A percentile compares a stretch with the other conserved stretches of the same genome.
These are phyloP conservation scores for Tachina fera DNA, from an alignment of 2,888 invertebrate species.

Conservation along the genomic window DNA sequence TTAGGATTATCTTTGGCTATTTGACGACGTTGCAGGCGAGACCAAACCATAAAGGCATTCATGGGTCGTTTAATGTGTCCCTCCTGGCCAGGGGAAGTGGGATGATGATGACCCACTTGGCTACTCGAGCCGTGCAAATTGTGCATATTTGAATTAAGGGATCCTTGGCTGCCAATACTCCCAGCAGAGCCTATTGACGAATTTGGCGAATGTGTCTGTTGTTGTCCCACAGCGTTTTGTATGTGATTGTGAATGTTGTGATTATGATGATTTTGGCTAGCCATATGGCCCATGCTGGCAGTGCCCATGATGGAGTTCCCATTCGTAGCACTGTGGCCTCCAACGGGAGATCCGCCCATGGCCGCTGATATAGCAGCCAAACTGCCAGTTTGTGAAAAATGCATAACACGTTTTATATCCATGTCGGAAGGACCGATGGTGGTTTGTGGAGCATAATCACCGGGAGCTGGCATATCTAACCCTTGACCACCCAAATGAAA, in stretches of 20 bases:
- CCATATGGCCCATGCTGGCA: constrained; percentile 80
- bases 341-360: constrained; percentile 81
- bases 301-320: constrained; percentile 78
- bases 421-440: constrained; percentile 78
- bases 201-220: constrained; percentile 81
- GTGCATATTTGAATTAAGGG: constrained; percentile 71
- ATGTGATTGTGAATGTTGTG: constrained; percentile 65
- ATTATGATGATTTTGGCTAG: constrained; percentile 60
- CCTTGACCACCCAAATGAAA: constrained; percentile 82
- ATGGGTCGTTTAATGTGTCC: constrained; percentile 97
- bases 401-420: constrained; percentile 82
- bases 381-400: constrained; percentile 81
- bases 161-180: constrained; percentile 75
- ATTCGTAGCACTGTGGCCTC: constrained; percentile 78
- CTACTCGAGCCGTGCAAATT: constrained; percentile 59
- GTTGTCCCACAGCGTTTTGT: constrained; percentile 76
- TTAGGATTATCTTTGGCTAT: constrained; percentile 97
- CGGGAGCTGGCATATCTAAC: constrained; percentile 81
- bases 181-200: constrained; percentile 80
- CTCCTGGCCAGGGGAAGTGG: constrained; percentile 84
- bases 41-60: constrained; percentile 99
- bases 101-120: constrained; percentile 72
- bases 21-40: constrained; percentile 93
- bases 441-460: constrained; percentile 81
- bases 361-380: constrained; percentile 81